phyloP scores from a whole-genome alignment of 2,888 invertebrate species.

The Cacoxenus indagator region DNA sequence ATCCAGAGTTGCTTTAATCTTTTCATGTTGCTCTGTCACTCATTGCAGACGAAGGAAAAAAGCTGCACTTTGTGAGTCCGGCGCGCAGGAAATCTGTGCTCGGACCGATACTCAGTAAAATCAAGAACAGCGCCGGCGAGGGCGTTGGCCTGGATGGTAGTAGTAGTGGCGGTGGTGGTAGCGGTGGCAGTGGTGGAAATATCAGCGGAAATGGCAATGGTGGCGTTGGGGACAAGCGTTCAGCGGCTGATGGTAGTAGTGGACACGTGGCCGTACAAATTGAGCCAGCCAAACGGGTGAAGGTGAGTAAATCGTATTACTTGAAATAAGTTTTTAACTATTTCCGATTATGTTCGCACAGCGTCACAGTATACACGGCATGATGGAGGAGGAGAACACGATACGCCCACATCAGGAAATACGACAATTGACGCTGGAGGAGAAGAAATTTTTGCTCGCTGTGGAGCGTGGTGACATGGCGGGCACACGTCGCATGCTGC shows the following conservation, averaged over 20 bases:
- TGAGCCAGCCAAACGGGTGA: slow-evolving; percentile 69
- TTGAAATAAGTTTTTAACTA: neutral
- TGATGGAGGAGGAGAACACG: slow-evolving; percentile 93
- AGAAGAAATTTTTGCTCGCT: slow-evolving; percentile 94
- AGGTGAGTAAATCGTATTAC: slow-evolving; percentile 52
- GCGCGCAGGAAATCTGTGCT: slow-evolving; percentile 68
- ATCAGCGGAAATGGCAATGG: slow-evolving; percentile 25
- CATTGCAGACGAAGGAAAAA: slow-evolving; percentile 69
- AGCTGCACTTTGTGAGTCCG: slow-evolving; percentile 68
- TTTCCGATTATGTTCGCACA: slow-evolving; percentile 32
- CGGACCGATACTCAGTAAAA: slow-evolving; percentile 68
- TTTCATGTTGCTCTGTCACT: neutral
- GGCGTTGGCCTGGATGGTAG: slow-evolving; percentile 38
- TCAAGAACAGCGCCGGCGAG: slow-evolving; percentile 65
- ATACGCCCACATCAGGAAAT: slow-evolving; percentile 87
- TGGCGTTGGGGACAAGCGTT: slow-evolving; percentile 54
- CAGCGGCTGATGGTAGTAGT: slow-evolving; percentile 53
- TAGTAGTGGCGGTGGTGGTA: slow-evolving; percentile 17
- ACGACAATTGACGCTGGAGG: slow-evolving; percentile 75
- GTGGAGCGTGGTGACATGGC: slow-evolving; percentile 98
- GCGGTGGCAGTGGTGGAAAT: neutral
- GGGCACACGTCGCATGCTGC: slow-evolving; percentile 85
- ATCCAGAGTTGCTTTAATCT: neutral
- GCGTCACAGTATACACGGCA: slow-evolving; percentile 81
- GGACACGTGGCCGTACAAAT: slow-evolving; percentile 68